Base-by-base conservation (phyloP, 2,797 vertebrate genomes). In the Rhabdophis nuchalis region DNA sequence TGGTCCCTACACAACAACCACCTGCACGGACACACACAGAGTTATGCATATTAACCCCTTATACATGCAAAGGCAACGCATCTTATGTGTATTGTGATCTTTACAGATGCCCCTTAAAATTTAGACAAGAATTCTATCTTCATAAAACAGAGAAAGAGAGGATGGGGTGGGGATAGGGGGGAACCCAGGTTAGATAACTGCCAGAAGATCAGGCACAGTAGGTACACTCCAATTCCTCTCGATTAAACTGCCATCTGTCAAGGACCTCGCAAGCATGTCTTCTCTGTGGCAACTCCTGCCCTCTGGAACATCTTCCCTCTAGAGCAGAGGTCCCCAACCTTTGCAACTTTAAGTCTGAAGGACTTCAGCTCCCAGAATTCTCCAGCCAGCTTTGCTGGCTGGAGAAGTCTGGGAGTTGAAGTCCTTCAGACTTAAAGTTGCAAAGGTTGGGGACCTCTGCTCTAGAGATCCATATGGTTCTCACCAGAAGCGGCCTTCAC, bases 131-230 rank as follows among this genome's bases (percentile, higher is more conserved):
- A 72, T 72, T 72, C 68, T 72, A 20, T 36, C 32, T 72, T 20
- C 16, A 36, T 36, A 72, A 72, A 72, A 36, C 32, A 72, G 14
- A 72, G 5, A 72, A 72, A 36, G 32, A 32, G 6, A 32, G 61
- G 5, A 32, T 5, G 6, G 13, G 12, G 25, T 0, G 57, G 4
- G 13, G 0, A 6, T 18, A 36, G n/a, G n/a, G n/a, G n/a, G n/a
- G n/a, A 18, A 4, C 23, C 5, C 64, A 72, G 14, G 16, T 72
- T 72, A 72, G n/a, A 72, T 36, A 32, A 68, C 13, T 68, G 29
- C 29, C 16, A 20, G 64, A 72, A 72, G 16, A 36, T 72, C 68
- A 72, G 16, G 32, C 16, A n/a, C 11, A 60, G 58, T 27, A 60
- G 58, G 58, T 61, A 0, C 58, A 9, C 3, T 72, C 32, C 32